Evolutionary conservation across 2,797 vertebrate genomes (phyloP), one percentile per base, ranked within the genome.

Genomic region (Hylomyscus alleni): DNA sequence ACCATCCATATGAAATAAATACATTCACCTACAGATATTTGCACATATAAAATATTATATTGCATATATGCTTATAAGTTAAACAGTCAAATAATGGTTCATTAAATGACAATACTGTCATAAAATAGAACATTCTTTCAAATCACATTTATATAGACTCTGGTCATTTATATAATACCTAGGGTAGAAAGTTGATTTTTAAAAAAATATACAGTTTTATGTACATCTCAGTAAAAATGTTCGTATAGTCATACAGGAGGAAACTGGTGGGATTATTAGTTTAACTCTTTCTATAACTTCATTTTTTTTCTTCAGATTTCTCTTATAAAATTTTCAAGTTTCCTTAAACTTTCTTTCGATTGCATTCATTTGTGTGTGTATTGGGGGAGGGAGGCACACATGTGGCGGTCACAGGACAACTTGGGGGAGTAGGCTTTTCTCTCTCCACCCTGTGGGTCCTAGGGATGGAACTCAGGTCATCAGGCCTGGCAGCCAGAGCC

Each of bases 101-200:
- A 92, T 81, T 90, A 92, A 92, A 92, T 84, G 62, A 78, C 69
- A 89, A 80, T 22, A 60, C 73, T 87, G 50, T 60, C n/a, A 94
- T 58, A 69, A 92, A 54, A 72, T 37, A 90, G 29, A 58, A 26
- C 24, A 86, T 19, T 92, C 87, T 67, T 85, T 83, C 82, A 94
- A 92, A 92, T 87, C 31, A 34, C 50, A 77, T 89, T 91, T 81
- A 77, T 52, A 67, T 58, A 75, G 34, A 78, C 31, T 44, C 75
- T 40, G 89, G n/a, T 77, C 78, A 89, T 1, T 81, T 67, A 20
- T 31, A 22, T 77, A 81, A 94, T 72, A 58, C 11, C 50, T 75
- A 78, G 19, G 14, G 37, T 34, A 34, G 56, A 87, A 91, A 50
- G n/a, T 62, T 88, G 88, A 47, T 83, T 80, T 86, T 83, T 26